Evolutionary conservation across 2,113 vertebrate species (phyloP).

Genomic region (Daphoenositta chrysoptera): DNA sequence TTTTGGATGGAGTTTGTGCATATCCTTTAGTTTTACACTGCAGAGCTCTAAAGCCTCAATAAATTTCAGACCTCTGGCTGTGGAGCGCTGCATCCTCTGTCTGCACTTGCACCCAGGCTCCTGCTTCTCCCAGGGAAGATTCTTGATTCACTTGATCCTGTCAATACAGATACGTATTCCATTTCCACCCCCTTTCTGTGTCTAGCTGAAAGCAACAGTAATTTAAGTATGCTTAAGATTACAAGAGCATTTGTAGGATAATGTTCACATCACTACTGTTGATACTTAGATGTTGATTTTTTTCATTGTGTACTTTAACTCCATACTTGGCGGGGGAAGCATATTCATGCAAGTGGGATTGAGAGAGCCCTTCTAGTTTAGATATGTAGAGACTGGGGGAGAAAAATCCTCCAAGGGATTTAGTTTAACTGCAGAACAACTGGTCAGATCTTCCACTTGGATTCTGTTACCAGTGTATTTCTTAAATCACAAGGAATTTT

Average conservation of each 20-base stretch:
- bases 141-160: background rate
- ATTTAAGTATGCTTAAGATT: background rate
- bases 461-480: background rate
- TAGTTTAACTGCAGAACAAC: background rate
- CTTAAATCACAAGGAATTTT: background rate
- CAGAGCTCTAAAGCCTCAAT: background rate
- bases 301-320: background rate
- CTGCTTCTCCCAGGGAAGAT: background rate
- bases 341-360: background rate
- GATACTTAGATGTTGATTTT: background rate
- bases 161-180: background rate
- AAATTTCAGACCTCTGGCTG: background rate
- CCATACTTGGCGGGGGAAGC: background rate
- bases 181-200: background rate
- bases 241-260: background rate
- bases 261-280: background rate
- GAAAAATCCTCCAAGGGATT: background rate
- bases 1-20: background rate
- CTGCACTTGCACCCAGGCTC: fast-evolving
- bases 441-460: background rate
- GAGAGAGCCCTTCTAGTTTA: background rate
- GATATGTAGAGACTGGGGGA: background rate
- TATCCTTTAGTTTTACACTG: background rate
- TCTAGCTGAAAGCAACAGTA: background rate
- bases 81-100: fast-evolving